Evolutionary conservation across 2,113 vertebrate species (phyloP).

Genomic region (Tragelaphus strepsiceros): DNA sequence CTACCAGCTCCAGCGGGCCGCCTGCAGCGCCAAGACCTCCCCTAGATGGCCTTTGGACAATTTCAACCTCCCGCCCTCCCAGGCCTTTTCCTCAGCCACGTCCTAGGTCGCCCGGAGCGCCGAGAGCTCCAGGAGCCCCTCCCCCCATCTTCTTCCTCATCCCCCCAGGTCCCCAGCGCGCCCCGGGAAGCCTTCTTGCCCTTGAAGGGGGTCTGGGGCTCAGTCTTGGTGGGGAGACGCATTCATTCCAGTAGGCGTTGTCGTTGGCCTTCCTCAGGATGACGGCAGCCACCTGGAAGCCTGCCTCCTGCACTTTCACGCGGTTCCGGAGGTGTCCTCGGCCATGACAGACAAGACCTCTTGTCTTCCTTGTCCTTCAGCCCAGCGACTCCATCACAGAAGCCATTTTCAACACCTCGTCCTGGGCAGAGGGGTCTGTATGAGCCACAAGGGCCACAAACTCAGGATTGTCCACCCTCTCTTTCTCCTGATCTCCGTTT

Average conservation of each 20-base stretch:
- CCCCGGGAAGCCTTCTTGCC: not conserved
- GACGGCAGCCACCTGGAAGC: conserved; percentile 19
- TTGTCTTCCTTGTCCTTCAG: not conserved
- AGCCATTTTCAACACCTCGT: conserved; percentile 20
- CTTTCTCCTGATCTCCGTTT: not conserved
- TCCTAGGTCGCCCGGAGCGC: conserved; percentile 21
- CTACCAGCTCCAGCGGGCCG: not conserved
- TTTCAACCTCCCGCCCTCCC: not conserved
- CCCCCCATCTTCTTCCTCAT: not conserved
- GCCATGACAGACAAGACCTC: not conserved
- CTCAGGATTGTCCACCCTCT: not conserved
- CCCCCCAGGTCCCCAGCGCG: not conserved
- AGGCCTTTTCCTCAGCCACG: not conserved
- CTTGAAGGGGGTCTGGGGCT: not conserved
- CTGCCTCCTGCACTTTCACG: not conserved
- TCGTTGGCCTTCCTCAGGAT: not conserved
- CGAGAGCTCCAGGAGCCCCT: conserved; percentile 28
- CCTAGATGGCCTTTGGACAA: not conserved
- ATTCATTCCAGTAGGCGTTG: not conserved
- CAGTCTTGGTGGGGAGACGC: not conserved
- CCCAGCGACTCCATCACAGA: conserved; percentile 20
- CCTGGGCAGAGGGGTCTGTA: not conserved
- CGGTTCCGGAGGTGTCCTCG: not conserved
- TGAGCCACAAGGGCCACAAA: not conserved
- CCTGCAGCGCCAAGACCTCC: not conserved